phyloP scores from a whole-genome alignment of 1,140 invertebrate species.

The Platorchestia sp. region DNA sequence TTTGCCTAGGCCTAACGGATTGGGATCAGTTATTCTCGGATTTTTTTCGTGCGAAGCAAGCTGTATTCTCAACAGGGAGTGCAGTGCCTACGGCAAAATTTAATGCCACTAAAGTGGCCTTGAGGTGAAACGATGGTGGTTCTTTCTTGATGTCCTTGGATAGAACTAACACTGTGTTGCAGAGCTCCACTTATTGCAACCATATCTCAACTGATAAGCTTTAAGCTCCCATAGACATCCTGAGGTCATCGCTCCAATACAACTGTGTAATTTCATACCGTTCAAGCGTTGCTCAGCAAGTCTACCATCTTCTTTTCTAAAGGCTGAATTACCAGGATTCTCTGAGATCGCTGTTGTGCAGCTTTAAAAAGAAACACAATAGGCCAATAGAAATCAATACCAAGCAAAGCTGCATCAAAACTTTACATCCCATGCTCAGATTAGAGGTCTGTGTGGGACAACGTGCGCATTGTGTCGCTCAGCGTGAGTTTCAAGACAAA shows the following conservation, averaged over 20 bases:
- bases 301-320: neutral
- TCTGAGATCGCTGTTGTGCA: neutral
- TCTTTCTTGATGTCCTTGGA: neutral
- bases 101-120: neutral
- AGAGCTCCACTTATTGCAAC: neutral
- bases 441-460: neutral
- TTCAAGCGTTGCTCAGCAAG: neutral
- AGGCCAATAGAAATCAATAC: neutral
- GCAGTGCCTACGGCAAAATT: neutral
- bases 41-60: neutral
- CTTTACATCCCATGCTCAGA: neutral
- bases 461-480: neutral
- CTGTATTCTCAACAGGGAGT: neutral
- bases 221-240: neutral
- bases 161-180: neutral
- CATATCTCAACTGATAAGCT: neutral
- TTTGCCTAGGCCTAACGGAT: slow-evolving; percentile 26
- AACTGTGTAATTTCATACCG: neutral
- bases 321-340: neutral
- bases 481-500: neutral
- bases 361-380: neutral
- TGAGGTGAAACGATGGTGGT: neutral
- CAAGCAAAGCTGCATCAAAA: neutral
- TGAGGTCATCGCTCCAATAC: neutral
- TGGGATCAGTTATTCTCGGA: neutral